Conservation (phyloP, 2,888 invertebrate genomes). For the Limulus polyphemus region DNA sequence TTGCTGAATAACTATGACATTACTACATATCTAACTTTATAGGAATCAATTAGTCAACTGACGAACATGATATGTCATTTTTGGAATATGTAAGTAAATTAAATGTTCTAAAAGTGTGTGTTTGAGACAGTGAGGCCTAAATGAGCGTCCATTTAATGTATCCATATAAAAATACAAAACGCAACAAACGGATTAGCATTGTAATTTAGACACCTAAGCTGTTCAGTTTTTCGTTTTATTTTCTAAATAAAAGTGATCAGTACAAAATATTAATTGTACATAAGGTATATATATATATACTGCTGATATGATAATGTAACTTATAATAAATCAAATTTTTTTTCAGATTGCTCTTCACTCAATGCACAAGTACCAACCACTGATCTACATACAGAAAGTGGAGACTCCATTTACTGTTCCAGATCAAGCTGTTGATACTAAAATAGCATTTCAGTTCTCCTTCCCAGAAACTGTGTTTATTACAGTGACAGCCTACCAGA, state of each 20-base stretch:
- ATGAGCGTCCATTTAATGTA: too few species aligned
- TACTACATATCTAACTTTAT: too few species aligned
- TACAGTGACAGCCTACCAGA: constrained; percentile 34
- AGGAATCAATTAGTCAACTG: too few species aligned
- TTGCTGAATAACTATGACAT: too few species aligned
- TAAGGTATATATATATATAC: too few species aligned
- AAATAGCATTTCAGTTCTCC: constrained; percentile 20
- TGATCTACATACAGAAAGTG: constrained; percentile 29
- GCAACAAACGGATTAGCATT: too few species aligned
- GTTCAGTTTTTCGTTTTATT: not conserved
- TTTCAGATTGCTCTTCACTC: constrained; percentile 32
- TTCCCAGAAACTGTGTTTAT: constrained; percentile 33
- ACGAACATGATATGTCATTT: too few species aligned
- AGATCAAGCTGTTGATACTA: constrained; percentile 13
- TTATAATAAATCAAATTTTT: not conserved
- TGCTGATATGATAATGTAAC: too few species aligned
- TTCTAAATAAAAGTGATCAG: not conserved
- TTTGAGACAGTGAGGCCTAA: too few species aligned
- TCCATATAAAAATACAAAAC: too few species aligned
- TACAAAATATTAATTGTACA: not conserved
- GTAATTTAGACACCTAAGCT: not conserved
- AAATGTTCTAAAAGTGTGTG: too few species aligned
- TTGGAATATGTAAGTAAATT: too few species aligned
- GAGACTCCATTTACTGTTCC: constrained; percentile 16
- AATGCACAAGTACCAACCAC: constrained; percentile 34